These are phyloP conservation scores for Psittacus erithacus DNA, from an alignment of 2,113 vertebrate genomes.

Conservation along the genomic window DNA sequence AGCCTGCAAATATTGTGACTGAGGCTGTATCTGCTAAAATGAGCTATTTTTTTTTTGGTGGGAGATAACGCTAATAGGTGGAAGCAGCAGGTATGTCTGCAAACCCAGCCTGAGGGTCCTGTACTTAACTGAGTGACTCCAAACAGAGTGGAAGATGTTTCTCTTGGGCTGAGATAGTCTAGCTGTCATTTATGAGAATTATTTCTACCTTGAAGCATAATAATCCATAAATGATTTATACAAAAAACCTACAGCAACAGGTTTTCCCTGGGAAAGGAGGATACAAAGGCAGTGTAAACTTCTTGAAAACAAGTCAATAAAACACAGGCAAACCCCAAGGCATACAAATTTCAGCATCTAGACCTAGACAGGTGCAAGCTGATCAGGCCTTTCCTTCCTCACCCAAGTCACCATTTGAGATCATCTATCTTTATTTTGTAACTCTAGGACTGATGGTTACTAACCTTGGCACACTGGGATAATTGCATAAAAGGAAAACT, in stretches of 20 bases:
- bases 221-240: not conserved
- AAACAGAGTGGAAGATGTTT: not conserved
- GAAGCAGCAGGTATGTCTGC: not conserved
- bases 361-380: not conserved
- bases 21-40: not conserved
- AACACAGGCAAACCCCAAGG: not conserved
- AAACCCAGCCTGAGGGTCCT: not conserved
- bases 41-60: not conserved
- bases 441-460: not conserved
- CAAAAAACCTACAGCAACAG: not conserved
- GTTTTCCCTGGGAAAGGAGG: not conserved
- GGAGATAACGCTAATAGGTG: not conserved
- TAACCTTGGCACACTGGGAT: not conserved
- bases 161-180: not conserved
- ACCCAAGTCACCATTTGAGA: not conserved
- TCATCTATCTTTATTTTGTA: not conserved
- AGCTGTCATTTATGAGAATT: not conserved
- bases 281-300: not conserved
- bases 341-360: not conserved
- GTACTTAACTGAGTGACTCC: accelerated
- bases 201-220: not conserved
- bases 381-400: not conserved
- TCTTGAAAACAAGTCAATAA: not conserved
- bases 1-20: not conserved
- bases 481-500: not conserved